A percentile compares a stretch with the other conserved stretches of the same genome.
These are phyloP conservation scores for Phorcus lineatus DNA, from an alignment of 2,888 invertebrate species.

Conservation along the genomic window DNA sequence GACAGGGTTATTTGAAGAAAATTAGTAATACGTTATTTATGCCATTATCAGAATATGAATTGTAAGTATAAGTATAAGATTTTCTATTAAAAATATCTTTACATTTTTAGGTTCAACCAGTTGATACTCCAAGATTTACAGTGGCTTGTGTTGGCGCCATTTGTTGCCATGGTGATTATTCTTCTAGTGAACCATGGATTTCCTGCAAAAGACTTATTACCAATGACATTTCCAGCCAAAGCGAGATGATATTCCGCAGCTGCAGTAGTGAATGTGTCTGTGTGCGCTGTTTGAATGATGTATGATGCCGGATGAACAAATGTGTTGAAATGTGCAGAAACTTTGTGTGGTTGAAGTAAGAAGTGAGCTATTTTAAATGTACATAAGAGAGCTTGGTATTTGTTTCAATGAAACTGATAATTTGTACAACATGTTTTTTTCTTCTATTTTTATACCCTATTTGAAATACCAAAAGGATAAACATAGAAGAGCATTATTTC, in stretches of 20 bases:
- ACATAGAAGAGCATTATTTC: no score
- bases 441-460: no score
- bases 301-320: background rate
- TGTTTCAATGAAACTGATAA: no score
- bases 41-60: no score
- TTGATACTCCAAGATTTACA: constrained; percentile 65
- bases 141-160: constrained; percentile 68
- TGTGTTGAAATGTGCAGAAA: background rate
- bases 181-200: constrained; percentile 67
- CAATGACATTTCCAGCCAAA: constrained; percentile 61
- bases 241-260: constrained; percentile 37
- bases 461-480: no score
- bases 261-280: background rate
- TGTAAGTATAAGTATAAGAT: no score
- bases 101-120: constrained; percentile 63
- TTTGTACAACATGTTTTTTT: no score
- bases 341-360: background rate
- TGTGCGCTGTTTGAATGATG: background rate
- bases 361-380: no score
- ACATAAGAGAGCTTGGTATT: no score
- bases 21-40: no score
- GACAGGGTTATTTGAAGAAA: no score
- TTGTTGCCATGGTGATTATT: constrained; percentile 67
- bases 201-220: constrained; percentile 68
- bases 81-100: background rate